Conservation (phyloP, 2,797 vertebrate species). For the Rhyacichthys aspro region DNA sequence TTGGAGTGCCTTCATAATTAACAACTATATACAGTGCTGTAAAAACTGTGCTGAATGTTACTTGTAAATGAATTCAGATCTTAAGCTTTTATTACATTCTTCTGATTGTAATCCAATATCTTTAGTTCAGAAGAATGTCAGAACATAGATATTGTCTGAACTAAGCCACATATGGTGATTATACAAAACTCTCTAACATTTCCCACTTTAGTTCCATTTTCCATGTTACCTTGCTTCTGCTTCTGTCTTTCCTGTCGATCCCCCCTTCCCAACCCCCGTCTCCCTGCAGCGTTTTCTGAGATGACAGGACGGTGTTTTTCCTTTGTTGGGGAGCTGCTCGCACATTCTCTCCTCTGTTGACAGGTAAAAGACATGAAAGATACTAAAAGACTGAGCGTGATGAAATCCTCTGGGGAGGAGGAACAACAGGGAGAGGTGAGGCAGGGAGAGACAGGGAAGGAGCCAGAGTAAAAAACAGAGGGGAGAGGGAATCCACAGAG, state of each 20-base stretch:
- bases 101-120: too few relatives aligned
- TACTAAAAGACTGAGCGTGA: slow-evolving; percentile 73
- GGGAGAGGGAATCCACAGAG: slow-evolving; percentile 41
- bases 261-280: slow-evolving; percentile 49
- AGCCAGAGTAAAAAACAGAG: slow-evolving; percentile 34
- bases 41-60: too few relatives aligned
- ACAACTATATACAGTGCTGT: too few relatives aligned
- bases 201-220: slow-evolving; percentile 43
- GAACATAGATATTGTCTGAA: too few relatives aligned
- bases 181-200: slow-evolving; percentile 20
- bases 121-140: background rate
- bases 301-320: slow-evolving; percentile 76
- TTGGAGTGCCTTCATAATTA: background rate
- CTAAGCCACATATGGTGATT: background rate
- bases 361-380: slow-evolving; percentile 80
- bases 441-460: slow-evolving; percentile 31
- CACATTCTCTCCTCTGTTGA: slow-evolving; percentile 75
- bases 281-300: slow-evolving; percentile 66
- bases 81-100: background rate
- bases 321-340: slow-evolving; percentile 73
- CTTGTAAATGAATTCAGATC: too few relatives aligned
- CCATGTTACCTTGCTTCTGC: slow-evolving; percentile 48
- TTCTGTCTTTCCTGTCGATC: slow-evolving; percentile 52
- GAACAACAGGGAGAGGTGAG: slow-evolving; percentile 16
- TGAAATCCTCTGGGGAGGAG: slow-evolving; percentile 69